A percentile compares a stretch with the other conserved stretches of the same genome.
Evolutionary conservation across 2,113 vertebrate genomes (phyloP).

Genomic region (Nansenia antarctica): DNA sequence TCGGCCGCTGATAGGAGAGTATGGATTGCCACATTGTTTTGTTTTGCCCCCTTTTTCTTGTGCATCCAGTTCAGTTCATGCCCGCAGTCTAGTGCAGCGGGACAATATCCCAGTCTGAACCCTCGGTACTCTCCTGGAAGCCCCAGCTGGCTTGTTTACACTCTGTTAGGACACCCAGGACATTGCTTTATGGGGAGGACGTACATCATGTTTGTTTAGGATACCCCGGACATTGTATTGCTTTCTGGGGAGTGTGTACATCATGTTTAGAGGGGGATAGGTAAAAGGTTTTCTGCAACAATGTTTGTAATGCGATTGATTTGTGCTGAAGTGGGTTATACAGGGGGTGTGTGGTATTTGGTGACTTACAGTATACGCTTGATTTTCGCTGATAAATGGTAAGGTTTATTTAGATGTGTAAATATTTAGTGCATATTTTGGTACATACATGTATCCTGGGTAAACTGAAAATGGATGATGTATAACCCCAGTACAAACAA

Average conservation of each 20-base stretch:
- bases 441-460: too few species aligned
- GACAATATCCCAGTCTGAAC: conserved; percentile 41
- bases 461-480: too few species aligned
- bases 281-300: too few species aligned
- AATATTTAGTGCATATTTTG: too few species aligned
- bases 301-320: too few species aligned
- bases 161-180: background rate
- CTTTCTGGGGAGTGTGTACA: background rate
- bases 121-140: conserved; percentile 33
- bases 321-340: too few species aligned
- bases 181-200: background rate
- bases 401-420: too few species aligned
- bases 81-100: conserved; percentile 56
- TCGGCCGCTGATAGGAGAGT: conserved; percentile 69
- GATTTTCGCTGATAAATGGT: too few species aligned
- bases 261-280: background rate
- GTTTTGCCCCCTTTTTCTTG: conserved; percentile 69
- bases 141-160: conserved; percentile 67
- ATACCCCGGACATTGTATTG: background rate
- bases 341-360: too few species aligned
- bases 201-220: background rate
- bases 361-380: too few species aligned
- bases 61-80: conserved; percentile 82
- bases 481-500: too few species aligned
- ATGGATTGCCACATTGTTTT: conserved; percentile 65